Percentiles rank a stretch among this genome's conserved stretches.
Evolutionary conservation across 2,888 invertebrate species (phyloP).

Genomic region (Tipula vernalis): DNA sequence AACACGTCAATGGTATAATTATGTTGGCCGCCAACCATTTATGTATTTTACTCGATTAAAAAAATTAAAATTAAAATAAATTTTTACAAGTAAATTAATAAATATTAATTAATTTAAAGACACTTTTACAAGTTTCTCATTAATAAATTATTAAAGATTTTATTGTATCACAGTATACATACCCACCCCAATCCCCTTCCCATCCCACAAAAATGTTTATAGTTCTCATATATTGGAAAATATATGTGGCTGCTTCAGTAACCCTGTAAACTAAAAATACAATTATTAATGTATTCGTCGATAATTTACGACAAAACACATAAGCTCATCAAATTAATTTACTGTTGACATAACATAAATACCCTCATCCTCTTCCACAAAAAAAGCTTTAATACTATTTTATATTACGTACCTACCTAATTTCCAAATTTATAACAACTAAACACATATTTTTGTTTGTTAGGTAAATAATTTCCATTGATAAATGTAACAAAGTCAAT

Average conservation of each 20-base stretch:
- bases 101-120: no score
- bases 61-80: no score
- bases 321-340: background rate
- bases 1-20: no score
- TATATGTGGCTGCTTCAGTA: background rate
- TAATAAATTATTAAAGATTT: no score
- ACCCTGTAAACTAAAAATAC: background rate
- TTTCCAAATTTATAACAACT: background rate
- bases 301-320: background rate
- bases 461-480: background rate
- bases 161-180: no score
- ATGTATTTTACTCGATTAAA: no score
- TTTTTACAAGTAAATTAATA: no score
- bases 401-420: background rate
- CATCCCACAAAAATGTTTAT: background rate
- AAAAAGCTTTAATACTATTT: background rate
- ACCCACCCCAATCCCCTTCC: background rate
- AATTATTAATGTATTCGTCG: background rate
- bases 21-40: no score
- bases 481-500: background rate
- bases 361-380: background rate
- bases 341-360: background rate
- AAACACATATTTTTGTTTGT: background rate
- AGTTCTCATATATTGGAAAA: background rate
- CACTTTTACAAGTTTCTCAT: no score